Base-by-base conservation (phyloP, 2,797 vertebrate species). In the Neomorphus geoffroyi region DNA sequence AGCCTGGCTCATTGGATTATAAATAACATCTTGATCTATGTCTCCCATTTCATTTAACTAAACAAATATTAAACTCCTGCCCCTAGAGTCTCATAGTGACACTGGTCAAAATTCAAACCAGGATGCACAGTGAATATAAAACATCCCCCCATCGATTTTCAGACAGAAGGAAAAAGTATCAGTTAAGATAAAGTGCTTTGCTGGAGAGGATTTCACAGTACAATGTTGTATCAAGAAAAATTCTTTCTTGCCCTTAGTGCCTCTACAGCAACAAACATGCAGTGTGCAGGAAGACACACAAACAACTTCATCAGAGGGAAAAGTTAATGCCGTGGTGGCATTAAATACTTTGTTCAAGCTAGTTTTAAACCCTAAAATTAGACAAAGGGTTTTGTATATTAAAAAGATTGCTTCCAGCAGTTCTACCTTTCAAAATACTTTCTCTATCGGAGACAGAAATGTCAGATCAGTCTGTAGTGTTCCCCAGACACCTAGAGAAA, bases 221-320 rank as follows among this genome's bases (percentile, higher is more conserved):
- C 22, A 74, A 45, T 35, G 17, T 2, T 70, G 7, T 50, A 66
- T 4, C 39, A 35, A 70, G 13, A 80, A 93, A 65, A 64, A 19
- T 2, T 46, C 2, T 80, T 71, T 67, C 21, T 88, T 88, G 7
- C 7, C 10, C 8, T 84, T 72, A 11, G 22, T 48, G 13, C 3
- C 32, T 19, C 45, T 64, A 28, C 7, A 46, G 5, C 5, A 66
- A 75, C 27, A 18, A 88, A 48, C 6, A 32, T 58, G 33, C 82
- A 67, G 8, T 1, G 0, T 51, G 9, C 8, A 56, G 33, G 21
- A 70, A 18, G 50, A 48, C 0, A 4, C 7, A 45, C 35, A 69
- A 57, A 35, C 24, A 27, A 6, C 2, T 3, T 81, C 19, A n/a
- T 46, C 4, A 41, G 43, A 64, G 10, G 8, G 11, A 70, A 54